Conservation (phyloP, 2,113 vertebrate species). For the Brienomyrus longianalis region DNA sequence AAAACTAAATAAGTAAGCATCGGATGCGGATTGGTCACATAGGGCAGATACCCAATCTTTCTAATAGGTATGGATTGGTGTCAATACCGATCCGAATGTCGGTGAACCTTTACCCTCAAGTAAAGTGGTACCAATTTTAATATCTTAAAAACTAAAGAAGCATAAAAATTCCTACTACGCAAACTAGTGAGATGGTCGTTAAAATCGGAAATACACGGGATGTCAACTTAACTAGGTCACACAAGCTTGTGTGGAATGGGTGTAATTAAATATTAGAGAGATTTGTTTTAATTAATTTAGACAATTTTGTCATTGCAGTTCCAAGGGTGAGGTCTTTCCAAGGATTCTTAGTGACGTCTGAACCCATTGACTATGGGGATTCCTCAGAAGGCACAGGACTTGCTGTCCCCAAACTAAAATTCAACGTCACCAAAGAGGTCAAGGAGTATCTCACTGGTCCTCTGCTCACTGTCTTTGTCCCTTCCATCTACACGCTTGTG, state of each 20-base stretch:
- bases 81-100: too few relatives aligned
- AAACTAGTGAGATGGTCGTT: background rate
- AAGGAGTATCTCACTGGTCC: constrained; percentile 65
- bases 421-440: constrained; percentile 55
- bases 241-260: background rate
- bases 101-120: too few relatives aligned
- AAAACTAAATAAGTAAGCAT: too few relatives aligned
- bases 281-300: background rate
- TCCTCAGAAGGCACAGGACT: constrained; percentile 44
- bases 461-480: constrained; percentile 74
- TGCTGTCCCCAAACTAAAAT: constrained; percentile 17
- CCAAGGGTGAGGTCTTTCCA: constrained; percentile 55
- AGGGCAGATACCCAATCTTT: too few relatives aligned
- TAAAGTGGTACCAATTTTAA: background rate
- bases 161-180: background rate
- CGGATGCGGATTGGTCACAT: too few relatives aligned
- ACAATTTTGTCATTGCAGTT: background rate
- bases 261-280: background rate
- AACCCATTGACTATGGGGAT: constrained; percentile 53
- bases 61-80: too few relatives aligned
- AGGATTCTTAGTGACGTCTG: constrained; percentile 36
- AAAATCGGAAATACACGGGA: background rate
- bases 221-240: background rate
- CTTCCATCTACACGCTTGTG: constrained; percentile 73
- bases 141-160: background rate